Conservation (phyloP, 2,888 invertebrate genomes). For the Drosophila quinaria region DNA sequence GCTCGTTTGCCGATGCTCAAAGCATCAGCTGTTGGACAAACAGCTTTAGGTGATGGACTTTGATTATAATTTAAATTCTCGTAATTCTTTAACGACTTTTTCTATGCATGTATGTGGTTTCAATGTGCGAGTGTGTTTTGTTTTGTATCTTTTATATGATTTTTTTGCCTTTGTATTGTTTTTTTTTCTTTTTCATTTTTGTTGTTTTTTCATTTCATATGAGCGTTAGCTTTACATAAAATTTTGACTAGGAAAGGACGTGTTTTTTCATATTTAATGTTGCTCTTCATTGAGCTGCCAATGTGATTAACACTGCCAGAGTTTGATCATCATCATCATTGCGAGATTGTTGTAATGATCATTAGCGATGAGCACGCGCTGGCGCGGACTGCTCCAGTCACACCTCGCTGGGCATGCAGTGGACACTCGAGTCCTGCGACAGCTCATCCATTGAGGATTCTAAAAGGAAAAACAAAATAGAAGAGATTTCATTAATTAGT, state of each 20-base stretch:
- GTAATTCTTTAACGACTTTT: slow-evolving; percentile 29
- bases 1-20: slow-evolving; percentile 32
- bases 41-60: slow-evolving; percentile 25
- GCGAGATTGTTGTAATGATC: slow-evolving; percentile 7
- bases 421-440: slow-evolving; percentile 94
- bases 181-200: slow-evolving; percentile 7
- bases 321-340: slow-evolving; percentile 10
- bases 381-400: slow-evolving; percentile 84
- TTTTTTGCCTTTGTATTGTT: slow-evolving; percentile 4
- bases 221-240: slow-evolving; percentile 61
- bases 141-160: slow-evolving; percentile 10
- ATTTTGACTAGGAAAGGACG: slow-evolving; percentile 85
- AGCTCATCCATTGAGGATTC: slow-evolving; percentile 94
- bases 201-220: slow-evolving; percentile 50
- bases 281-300: slow-evolving; percentile 13
- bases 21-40: slow-evolving; percentile 23
- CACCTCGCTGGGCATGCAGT: slow-evolving; percentile 94
- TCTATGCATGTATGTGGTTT: not conserved
- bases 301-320: slow-evolving; percentile 2
- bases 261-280: slow-evolving; percentile 2
- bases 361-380: slow-evolving; percentile 68
- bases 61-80: slow-evolving; percentile 29
- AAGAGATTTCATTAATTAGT: not conserved
- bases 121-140: slow-evolving; percentile 11
- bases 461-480: slow-evolving; percentile 55